phyloP scores from a whole-genome alignment of 2,797 vertebrate genomes.

The Hapalemur alaotrensis region DNA sequence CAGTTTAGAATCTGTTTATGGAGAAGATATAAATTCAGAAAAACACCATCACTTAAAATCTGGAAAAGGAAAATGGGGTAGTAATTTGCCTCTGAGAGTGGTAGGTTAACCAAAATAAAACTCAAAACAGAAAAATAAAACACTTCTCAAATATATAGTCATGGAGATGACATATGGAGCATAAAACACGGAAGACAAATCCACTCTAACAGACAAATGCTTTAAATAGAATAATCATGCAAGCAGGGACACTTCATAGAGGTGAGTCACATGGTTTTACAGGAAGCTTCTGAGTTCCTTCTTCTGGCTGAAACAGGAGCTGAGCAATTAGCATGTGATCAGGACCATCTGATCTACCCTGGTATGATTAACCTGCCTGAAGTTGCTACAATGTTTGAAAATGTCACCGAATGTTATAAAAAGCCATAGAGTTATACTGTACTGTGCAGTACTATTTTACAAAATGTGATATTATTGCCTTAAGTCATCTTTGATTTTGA shows the following conservation, averaged over 20 bases:
- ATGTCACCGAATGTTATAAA: slow-evolving; percentile 35
- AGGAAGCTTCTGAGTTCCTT: background rate
- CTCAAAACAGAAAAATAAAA: slow-evolving; percentile 35
- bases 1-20: slow-evolving; percentile 15
- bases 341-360: background rate
- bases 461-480: background rate
- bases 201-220: background rate
- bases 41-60: slow-evolving; percentile 26
- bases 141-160: background rate
- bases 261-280: background rate
- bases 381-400: background rate
- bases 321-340: background rate
- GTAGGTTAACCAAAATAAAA: background rate
- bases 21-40: background rate
- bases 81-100: background rate
- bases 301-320: background rate
- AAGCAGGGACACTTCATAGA: background rate
- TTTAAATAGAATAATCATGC: background rate
- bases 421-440: background rate
- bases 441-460: background rate
- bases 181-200: background rate
- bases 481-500: background rate
- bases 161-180: background rate
- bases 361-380: background rate
- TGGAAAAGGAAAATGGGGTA: background rate